Base-by-base conservation (phyloP, 1,140 invertebrate genomes). In the Ceratina australensis region DNA sequence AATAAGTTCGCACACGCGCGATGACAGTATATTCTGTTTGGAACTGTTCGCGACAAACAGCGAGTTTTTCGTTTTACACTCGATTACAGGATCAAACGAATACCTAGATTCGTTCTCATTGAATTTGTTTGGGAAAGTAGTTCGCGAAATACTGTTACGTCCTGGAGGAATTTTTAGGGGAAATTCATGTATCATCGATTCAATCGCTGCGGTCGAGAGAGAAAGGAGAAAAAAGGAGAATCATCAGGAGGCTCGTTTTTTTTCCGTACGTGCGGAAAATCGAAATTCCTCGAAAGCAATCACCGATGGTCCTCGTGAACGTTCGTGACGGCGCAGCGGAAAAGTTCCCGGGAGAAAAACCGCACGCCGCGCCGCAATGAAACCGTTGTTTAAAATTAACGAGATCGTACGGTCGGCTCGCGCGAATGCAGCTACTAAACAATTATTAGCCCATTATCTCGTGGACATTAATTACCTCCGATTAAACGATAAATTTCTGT, bases 371-470 rank as follows among this genome's bases (percentile, higher is more conserved):
- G 18, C 64, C 16, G 56, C 73, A 24, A 69, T 69, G 73, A 42
- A 69, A 67, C 73, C 50, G 65, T 60, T 69, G 73, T 50, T 47
- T 28, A 50, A 68, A 76, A 76, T 69, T 69, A 76, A 76, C 73
- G 73, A 50, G 47, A 7, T 20, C n/a, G n/a, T 7, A 42, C 16
- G 26, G 20, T n/a, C n/a, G 3, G 49, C n/a, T 49, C 26, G 56
- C 47, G 1, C 64, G 33, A n/a, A 28, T 42, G 18, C 33, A 42
- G 65, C 26, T 50, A 56, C 42, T 69, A 69, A 76, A 76, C 73
- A 76, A 76, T 76, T 76, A 76, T 76, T 69, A 76, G 56, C 54
- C 65, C 54, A 50, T 76, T 76, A 60, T n/a, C 50, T 5, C 52
- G 42, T 52, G 16, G 20, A n/a, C 56, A 52, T 76, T 76, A 68